phyloP scores from a whole-genome alignment of 2,888 invertebrate species.

The Clivina fossor region DNA sequence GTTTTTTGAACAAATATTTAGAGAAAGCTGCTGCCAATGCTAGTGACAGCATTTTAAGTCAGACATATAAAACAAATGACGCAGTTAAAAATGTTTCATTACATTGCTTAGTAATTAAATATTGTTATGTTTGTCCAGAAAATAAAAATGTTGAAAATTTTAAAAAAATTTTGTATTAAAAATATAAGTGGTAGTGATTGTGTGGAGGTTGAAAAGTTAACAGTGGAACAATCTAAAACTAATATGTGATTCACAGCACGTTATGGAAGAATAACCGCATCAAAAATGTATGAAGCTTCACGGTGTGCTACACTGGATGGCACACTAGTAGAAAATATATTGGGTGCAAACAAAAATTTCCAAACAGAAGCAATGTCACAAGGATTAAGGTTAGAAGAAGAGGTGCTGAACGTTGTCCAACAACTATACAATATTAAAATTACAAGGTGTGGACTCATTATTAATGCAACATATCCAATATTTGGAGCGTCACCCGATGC shows the following conservation, averaged over 20 bases:
- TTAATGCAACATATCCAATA: slow-evolving; percentile 8
- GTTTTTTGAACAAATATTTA: no score
- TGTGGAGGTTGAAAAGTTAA: not conserved
- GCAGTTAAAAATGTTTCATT: no score
- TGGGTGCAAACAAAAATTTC: not conserved
- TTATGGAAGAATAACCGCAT: slow-evolving; percentile 1
- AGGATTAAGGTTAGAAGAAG: slow-evolving; percentile 5
- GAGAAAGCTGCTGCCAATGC: no score
- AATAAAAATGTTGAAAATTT: not conserved
- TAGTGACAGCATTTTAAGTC: no score
- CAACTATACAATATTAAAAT: not conserved
- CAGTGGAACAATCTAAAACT: not conserved
- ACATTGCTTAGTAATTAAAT: no score
- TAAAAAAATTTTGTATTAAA: not conserved
- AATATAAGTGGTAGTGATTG: not conserved
- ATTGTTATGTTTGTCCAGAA: no score
- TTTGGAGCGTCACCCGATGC: slow-evolving; percentile 34
- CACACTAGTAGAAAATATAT: not conserved
- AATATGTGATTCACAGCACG: not conserved
- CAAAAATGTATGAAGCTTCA: not conserved
- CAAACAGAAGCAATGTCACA: slow-evolving; percentile 5
- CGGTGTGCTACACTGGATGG: not conserved
- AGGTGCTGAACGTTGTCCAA: not conserved
- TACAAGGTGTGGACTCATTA: not conserved
- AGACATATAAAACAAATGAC: no score